A percentile compares a stretch with the other conserved stretches of the same genome.
Evolutionary conservation across 37 sponge, comb jelly and placozoan species (phyloP).

Genomic region (Ianthella basta): DNA sequence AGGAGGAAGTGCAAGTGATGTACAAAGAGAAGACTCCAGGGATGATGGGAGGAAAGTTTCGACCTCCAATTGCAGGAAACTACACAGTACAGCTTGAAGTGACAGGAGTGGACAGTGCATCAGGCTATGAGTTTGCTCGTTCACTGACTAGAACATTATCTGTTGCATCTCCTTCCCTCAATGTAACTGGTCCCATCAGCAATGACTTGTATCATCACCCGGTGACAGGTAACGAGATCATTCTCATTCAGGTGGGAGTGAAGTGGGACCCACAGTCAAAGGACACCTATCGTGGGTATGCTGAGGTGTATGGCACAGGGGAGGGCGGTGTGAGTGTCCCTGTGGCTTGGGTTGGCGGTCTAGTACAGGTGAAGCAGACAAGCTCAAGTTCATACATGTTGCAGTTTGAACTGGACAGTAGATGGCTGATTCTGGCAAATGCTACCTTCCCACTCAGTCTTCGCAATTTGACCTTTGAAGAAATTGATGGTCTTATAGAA

Average conservation of each 20-base stretch:
- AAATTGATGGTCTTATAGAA: neutral
- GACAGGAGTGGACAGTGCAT: neutral
- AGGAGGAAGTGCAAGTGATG: neutral
- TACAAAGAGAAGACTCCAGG: neutral
- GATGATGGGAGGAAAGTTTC: neutral
- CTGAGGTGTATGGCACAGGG: constrained; percentile 12
- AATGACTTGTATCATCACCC: neutral
- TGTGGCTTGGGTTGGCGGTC: constrained; percentile 26
- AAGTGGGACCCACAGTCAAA: neutral
- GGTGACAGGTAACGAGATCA: neutral
- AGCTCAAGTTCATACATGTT: neutral
- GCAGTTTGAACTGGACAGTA: constrained; percentile 26
- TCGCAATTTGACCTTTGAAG: neutral
- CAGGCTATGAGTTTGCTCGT: constrained; percentile 13
- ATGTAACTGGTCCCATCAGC: neutral
- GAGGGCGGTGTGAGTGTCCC: neutral
- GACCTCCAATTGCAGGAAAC: constrained; percentile 1
- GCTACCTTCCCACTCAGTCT: constrained; percentile 12
- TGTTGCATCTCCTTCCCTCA: constrained; percentile 20
- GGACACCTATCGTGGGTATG: neutral
- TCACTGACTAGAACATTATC: neutral
- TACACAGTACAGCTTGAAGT: neutral
- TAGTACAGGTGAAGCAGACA: neutral
- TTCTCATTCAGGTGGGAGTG: neutral
- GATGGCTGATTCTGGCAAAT: neutral